Evolutionary conservation across 2,113 vertebrate species (phyloP).

Genomic region (Microcebus murinus): DNA sequence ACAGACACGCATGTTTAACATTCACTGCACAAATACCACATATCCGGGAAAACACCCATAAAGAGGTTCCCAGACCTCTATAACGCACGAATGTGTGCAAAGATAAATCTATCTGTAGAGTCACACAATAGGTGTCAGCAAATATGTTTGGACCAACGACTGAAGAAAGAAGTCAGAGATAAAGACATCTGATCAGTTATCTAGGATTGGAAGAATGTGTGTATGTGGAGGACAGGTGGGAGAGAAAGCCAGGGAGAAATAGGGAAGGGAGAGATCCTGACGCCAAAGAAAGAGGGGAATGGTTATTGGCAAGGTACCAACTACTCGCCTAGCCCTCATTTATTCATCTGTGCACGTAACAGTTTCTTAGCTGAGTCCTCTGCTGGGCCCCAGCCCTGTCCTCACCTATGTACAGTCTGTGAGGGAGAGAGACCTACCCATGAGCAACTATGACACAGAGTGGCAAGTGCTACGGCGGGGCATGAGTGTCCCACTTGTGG

Average conservation of each 20-base stretch:
- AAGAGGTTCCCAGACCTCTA: neutral
- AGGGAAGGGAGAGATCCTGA: neutral
- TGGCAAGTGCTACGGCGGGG: neutral
- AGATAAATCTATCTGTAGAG: neutral
- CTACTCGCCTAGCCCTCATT: neutral
- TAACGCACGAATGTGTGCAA: neutral
- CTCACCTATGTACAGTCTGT: neutral
- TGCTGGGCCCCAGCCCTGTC: neutral
- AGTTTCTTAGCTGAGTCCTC: neutral
- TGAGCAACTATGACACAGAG: neutral
- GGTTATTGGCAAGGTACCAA: neutral
- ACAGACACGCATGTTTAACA: neutral
- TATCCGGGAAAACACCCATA: neutral
- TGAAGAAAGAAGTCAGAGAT: slow-evolving; percentile 25
- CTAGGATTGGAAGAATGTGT: neutral
- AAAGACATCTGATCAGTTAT: neutral
- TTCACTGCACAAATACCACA: neutral
- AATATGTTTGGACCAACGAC: neutral
- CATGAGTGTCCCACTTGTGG: neutral
- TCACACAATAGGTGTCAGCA: neutral
- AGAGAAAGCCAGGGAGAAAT: neutral
- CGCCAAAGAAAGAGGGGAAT: neutral
- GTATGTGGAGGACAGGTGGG: neutral
- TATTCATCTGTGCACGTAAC: neutral
- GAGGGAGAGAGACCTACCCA: neutral